Percentiles rank a stretch among this genome's conserved stretches.
Conservation (phyloP, 1,140 invertebrate genomes). For the Bombus difficillimus region DNA sequence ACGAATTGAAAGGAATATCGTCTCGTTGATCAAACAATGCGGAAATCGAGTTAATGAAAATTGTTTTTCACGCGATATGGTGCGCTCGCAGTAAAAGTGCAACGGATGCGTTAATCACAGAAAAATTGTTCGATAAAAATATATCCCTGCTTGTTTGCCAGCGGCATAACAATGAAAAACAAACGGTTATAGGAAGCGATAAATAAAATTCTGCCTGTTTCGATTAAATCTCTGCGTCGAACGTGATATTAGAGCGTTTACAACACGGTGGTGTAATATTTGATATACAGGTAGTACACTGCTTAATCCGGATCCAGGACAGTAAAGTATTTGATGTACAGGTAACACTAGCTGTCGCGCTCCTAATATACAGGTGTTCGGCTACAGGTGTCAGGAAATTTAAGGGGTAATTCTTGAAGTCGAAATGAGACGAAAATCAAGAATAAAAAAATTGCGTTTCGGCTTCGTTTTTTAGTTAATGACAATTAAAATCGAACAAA, state of each 20-base stretch:
- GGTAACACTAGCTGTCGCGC: not conserved
- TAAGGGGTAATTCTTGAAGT: too few relatives aligned
- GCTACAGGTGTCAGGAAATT: too few relatives aligned
- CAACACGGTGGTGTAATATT: not conserved
- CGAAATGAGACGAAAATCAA: too few relatives aligned
- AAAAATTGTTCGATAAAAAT: not conserved
- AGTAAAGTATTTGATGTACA: not conserved
- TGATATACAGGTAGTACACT: not conserved
- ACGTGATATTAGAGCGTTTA: not conserved
- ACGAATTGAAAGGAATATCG: not conserved
- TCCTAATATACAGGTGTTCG: not conserved
- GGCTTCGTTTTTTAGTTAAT: too few relatives aligned
- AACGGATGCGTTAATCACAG: not conserved
- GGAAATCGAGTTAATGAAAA: not conserved
- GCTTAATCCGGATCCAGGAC: too few relatives aligned
- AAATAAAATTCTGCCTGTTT: not conserved
- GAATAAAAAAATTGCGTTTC: too few relatives aligned
- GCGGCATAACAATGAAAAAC: not conserved
- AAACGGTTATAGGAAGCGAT: not conserved
- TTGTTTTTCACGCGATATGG: not conserved
- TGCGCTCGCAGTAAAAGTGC: not conserved
- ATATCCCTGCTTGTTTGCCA: not conserved
- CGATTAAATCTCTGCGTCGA: not conserved
- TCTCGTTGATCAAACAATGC: not conserved
- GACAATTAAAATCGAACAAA: too few relatives aligned